A percentile compares a stretch with the other conserved stretches of the same genome.
phyloP scores from a whole-genome alignment of 2,113 vertebrate species.

The Tachuris rubrigastra region DNA sequence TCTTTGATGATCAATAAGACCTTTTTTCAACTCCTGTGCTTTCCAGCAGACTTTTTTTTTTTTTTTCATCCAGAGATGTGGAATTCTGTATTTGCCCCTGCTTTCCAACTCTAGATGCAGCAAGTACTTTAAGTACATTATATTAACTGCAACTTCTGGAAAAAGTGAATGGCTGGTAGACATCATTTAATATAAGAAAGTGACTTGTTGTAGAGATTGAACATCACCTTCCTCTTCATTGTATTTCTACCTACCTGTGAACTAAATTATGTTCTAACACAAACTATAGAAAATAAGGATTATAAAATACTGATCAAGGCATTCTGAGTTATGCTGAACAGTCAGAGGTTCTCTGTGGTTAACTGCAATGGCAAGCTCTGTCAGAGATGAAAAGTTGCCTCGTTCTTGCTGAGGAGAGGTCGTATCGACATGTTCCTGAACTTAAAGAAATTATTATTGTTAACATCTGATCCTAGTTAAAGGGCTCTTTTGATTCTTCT shows the following conservation, averaged over 20 bases:
- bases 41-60: background rate
- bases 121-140: background rate
- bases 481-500: background rate
- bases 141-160: background rate
- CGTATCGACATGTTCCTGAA: background rate
- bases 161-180: background rate
- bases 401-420: background rate
- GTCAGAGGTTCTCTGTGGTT: background rate
- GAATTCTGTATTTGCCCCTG: background rate
- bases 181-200: background rate
- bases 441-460: background rate
- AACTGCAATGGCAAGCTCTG: background rate
- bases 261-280: background rate
- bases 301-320: background rate
- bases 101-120: background rate
- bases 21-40: background rate
- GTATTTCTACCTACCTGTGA: background rate
- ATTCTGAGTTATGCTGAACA: background rate
- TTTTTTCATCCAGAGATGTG: too few species aligned
- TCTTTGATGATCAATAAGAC: background rate
- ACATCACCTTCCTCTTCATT: background rate
- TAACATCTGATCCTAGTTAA: background rate
- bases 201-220: background rate
- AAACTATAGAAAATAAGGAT: background rate
- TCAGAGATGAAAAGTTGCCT: background rate